Base-by-base conservation (phyloP, 2,797 vertebrate genomes). In the Sparidentex hasta region DNA sequence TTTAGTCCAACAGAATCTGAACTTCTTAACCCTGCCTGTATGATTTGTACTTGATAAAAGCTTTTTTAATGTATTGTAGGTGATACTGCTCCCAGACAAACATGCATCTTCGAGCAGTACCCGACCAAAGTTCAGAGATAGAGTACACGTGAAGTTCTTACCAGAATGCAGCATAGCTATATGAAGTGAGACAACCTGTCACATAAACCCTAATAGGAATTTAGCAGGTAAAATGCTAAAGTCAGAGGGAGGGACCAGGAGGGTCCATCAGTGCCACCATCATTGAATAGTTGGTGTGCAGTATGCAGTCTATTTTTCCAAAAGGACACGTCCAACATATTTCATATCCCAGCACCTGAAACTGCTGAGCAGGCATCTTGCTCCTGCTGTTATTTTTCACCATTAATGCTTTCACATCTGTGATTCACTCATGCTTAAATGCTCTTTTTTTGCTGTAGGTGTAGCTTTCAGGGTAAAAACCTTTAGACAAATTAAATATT, bases 1-100 rank as follows among this genome's bases (percentile, higher is more conserved):
- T 17, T 72, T 16, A 23, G 23, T 51, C 44, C 57, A 67, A 67
- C 58, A 55, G 64, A 64, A 67, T 5, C 16, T 11, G 8, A 58
- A 62, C 23, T 61, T 54, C 23, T 44, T 27, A 46, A 63, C 54
- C 21, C 46, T 11, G 25, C 57, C 62, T 58, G 43, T 8, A 38
- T 20, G 41, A 16, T 43, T 54, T 55, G 11, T 21, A 18, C 18
- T 58, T 18, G 1, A 59, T 48, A 54, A 64, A 46, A 38, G 43
- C 41, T 74, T 74, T 52, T 25, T 71, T 54, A 58, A 14, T n/a
- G 44, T 33, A 33, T 25, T 48, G 38, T 5, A 50, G 14, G 17
- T 54, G 33, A 65, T 48, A 27, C 4, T 69, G 18, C 23, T 64
- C 8, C 44, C n/a, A 23, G 23, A 27, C 16, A 44, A 63, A 18